Evolutionary conservation across 2,888 invertebrate genomes (phyloP).

Genomic region (Archaeoteleia sp.): DNA sequence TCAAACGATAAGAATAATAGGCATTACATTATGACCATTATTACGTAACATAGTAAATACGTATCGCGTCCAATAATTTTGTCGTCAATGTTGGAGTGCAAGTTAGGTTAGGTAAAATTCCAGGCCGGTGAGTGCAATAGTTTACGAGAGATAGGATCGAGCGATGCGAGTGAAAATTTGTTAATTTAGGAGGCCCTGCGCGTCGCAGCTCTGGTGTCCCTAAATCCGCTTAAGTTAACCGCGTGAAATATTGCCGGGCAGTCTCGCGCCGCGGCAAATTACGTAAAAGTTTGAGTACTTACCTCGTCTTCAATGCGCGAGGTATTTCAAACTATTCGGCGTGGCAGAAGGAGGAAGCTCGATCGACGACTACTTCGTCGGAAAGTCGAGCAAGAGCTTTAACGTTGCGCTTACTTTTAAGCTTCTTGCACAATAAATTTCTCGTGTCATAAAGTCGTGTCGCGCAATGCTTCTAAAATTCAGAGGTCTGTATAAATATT

Average conservation of each 20-base stretch:
- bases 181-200: conserved; percentile 43
- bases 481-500: not conserved
- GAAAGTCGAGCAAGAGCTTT: conserved; percentile 43
- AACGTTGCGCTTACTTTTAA: conserved; percentile 41
- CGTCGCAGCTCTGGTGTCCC: conserved; percentile 41
- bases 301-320: conserved; percentile 41
- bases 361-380: conserved; percentile 34
- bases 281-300: conserved; percentile 52
- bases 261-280: conserved; percentile 35
- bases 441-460: conserved; percentile 36
- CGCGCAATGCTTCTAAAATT: not conserved
- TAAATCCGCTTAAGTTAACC: conserved; percentile 62
- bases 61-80: no score
- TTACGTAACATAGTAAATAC: conserved; percentile 14
- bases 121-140: conserved; percentile 17
- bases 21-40: not conserved
- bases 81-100: conserved; percentile 37
- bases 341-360: conserved; percentile 10
- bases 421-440: conserved; percentile 45
- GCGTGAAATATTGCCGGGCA: conserved; percentile 49
- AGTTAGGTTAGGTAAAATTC: conserved; percentile 22
- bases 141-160: conserved; percentile 38
- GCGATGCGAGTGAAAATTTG: conserved; percentile 36
- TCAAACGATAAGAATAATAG: conserved; percentile 20
- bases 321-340: conserved; percentile 35